A percentile compares a stretch with the other conserved stretches of the same genome.
phyloP scores from a whole-genome alignment of 30 jellyfish, hydroid and myxozoan genomes.

The Chrysaora quinquecirrha region DNA sequence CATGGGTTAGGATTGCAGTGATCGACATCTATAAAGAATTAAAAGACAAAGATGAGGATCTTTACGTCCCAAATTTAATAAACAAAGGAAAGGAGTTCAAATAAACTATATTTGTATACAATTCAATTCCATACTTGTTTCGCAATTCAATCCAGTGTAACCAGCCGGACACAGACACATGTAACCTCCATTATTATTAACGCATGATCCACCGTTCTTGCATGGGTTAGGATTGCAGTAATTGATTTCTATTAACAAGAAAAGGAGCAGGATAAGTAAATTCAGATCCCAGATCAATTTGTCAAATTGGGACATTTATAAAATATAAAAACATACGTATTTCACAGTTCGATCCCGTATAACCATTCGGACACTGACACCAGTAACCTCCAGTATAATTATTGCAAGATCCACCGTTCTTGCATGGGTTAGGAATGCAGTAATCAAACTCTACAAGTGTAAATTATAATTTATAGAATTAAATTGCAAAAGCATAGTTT shows the following conservation, averaged over 20 bases:
- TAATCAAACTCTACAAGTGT: constrained; percentile 2
- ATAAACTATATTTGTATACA: not conserved
- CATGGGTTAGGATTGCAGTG: constrained; percentile 14
- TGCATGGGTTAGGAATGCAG: constrained; percentile 34
- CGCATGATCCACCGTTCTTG: not conserved
- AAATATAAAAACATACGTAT: not conserved
- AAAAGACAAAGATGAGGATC: not conserved
- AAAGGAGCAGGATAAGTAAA: not conserved
- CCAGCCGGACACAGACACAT: constrained; percentile 31
- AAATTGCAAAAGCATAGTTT: no score
- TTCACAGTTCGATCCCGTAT: not conserved
- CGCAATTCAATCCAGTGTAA: constrained; percentile 29
- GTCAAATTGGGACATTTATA: no score
- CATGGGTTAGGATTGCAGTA: not conserved
- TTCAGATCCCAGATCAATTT: no score
- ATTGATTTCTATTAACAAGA: not conserved
- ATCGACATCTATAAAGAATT: not conserved
- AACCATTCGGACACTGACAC: not conserved
- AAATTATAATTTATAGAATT: no score
- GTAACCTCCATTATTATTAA: not conserved
- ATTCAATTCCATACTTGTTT: constrained; percentile 19
- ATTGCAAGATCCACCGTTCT: constrained; percentile 22
- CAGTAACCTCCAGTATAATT: not conserved
- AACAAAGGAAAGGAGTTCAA: not conserved
- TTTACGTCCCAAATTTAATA: not conserved